Evolutionary conservation across 2,113 vertebrate species (phyloP).

Genomic region (Anser cygnoides): DNA sequence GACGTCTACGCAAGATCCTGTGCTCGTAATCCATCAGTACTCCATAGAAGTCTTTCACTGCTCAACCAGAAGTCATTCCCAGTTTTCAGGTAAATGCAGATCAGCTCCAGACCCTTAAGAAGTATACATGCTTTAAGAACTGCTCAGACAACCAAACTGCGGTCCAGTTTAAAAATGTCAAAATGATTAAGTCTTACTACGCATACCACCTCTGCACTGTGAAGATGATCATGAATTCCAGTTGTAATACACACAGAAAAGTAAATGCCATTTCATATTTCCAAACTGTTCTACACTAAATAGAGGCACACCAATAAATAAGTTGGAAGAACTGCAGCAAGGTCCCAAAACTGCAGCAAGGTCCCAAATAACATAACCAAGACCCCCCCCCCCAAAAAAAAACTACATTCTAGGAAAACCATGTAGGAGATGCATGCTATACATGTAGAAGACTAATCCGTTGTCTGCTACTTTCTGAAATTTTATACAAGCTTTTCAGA

Average conservation of each 20-base stretch:
- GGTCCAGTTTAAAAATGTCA: neutral
- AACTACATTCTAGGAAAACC: neutral
- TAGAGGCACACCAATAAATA: neutral
- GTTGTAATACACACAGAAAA: neutral
- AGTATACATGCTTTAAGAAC: neutral
- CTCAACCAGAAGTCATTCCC: neutral
- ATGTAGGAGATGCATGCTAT: neutral
- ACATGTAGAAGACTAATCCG: neutral
- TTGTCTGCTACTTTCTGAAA: neutral
- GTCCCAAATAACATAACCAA: neutral
- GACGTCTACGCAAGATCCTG: neutral
- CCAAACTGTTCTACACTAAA: neutral
- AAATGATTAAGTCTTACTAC: neutral
- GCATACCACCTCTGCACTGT: neutral
- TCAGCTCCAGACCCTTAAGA: neutral
- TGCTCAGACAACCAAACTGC: neutral
- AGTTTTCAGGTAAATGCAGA: neutral
- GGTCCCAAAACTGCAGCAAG: neutral
- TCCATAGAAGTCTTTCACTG: neutral
- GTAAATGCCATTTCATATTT: neutral
- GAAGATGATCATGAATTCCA: neutral
- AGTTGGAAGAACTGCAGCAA: neutral
- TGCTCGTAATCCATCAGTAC: neutral
- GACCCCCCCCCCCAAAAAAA: neutral
- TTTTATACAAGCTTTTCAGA: neutral